Evolutionary conservation across 2,888 invertebrate genomes (phyloP).

Genomic region (Rotaria macrura): DNA sequence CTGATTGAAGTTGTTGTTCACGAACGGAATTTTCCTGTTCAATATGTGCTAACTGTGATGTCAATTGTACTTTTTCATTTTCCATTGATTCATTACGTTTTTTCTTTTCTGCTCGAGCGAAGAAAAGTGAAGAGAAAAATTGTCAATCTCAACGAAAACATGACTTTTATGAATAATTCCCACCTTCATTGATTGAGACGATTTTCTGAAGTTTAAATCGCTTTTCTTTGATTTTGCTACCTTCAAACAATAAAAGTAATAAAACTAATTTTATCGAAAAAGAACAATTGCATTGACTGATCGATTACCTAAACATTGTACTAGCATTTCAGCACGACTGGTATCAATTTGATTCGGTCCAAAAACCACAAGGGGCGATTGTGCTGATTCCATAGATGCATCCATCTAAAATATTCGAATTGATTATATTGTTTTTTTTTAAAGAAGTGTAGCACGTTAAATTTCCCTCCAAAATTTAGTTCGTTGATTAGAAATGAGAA

Average conservation of each 20-base stretch:
- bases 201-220: neutral
- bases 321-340: neutral
- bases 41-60: neutral
- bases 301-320: neutral
- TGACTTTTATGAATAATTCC: neutral
- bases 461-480: neutral
- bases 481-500: neutral
- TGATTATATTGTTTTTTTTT: neutral
- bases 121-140: neutral
- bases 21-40: neutral
- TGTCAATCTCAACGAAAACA: too few species aligned
- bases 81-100: neutral
- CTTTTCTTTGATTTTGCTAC: neutral
- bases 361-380: neutral
- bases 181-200: neutral
- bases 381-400: neutral
- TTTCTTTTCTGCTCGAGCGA: neutral
- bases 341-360: neutral
- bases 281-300: neutral
- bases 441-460: neutral
- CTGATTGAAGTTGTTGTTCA: neutral
- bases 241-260: neutral
- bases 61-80: neutral
- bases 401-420: neutral
- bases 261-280: neutral